Base-by-base conservation (phyloP, 2,888 invertebrate species). In the Ecliptopera silaceata region DNA sequence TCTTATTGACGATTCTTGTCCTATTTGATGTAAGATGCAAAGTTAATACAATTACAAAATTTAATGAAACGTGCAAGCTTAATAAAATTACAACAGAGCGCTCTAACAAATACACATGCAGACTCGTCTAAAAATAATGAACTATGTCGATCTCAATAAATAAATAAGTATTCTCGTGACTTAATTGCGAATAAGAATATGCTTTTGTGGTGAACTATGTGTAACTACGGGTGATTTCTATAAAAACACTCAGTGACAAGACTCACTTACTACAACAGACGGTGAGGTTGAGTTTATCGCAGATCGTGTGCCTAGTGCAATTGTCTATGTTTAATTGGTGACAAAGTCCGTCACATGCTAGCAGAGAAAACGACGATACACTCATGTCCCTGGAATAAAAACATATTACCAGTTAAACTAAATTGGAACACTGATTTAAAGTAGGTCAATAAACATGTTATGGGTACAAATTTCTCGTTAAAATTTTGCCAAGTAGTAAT, bases 231-330 rank as follows among this genome's bases (percentile, higher is more conserved):
- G n/a, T 48, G 41, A 43, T 29, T 43, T 20, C 49, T 56, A 56
- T 44, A 45, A 54, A 52, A 71, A 76, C 72, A 77, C 77, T 74
- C 69, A 76, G 62, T 61, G 70, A 71, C 59, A 78, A 79, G 72
- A 83, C 84, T 86, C 82, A 88, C 89, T 86, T 86, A 90, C 89
- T 87, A 86, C 89, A 90, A 80, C 89, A 90, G 69, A 87, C 79
- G 64, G 75, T 63, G 71, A 88, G 75, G 68, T 85, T 82, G 59
- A 88, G 77, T n/a, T 77, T 64, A 5, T 71, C 41, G 69, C 89
- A 89, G 47, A 89, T 73, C n/a, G 84, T 83, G 59, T 74, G 66
- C 0, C 86, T 80, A 58, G 89, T 82, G 64, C 89, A 90, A 73
- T 89, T 86, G 5, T 66, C 66, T 34, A 83, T 72, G 63, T 72